Percentiles rank a stretch among this genome's conserved stretches.
Evolutionary conservation across 1,140 invertebrate genomes (phyloP).

Genomic region (Drosophila saltans): DNA sequence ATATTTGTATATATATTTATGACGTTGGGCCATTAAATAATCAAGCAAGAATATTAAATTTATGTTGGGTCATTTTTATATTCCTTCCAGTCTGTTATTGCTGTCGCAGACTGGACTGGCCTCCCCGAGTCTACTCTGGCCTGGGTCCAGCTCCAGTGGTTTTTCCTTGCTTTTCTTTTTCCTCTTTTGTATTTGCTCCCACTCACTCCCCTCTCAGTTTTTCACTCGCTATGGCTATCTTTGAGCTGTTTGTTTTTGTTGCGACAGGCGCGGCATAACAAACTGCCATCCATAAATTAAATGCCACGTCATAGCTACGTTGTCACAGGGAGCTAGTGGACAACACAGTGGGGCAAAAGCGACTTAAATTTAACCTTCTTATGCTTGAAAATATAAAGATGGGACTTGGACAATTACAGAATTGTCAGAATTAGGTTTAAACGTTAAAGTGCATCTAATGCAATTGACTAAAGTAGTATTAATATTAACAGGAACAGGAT

Average conservation of each 20-base stretch:
- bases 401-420: too few species aligned
- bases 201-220: not conserved
- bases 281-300: constrained; percentile 82
- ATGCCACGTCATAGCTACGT: constrained; percentile 71
- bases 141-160: constrained; percentile 23
- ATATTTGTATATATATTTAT: not conserved
- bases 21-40: constrained; percentile 71
- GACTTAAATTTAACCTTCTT: not conserved
- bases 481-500: too few species aligned
- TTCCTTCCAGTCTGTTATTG: constrained; percentile 21
- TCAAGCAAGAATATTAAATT: constrained; percentile 82
- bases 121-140: not conserved
- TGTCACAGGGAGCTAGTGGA: constrained; percentile 24
- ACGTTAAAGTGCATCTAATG: too few species aligned
- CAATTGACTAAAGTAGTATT: too few species aligned
- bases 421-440: too few species aligned
- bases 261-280: constrained; percentile 80
- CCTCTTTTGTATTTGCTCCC: constrained; percentile 43
- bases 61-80: constrained; percentile 82
- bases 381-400: too few species aligned
- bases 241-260: constrained; percentile 74
- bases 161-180: constrained; percentile 26
- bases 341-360: constrained; percentile 29
- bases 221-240: constrained; percentile 44
- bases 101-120: not conserved